Base-by-base conservation (phyloP, 2,888 invertebrate genomes). In the Apoda limacodes region DNA sequence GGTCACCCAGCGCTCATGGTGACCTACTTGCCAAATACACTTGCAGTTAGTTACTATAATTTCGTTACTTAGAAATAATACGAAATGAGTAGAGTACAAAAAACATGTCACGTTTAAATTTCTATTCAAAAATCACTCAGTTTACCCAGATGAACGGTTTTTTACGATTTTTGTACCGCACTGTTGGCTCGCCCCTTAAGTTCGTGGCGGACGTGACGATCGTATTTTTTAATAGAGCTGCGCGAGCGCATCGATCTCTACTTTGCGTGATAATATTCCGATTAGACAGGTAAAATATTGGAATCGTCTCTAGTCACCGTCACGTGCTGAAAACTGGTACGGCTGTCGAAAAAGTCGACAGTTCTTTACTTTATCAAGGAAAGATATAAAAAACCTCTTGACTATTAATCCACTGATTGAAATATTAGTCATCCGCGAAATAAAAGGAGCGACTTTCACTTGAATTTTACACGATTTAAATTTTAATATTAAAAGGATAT, bases 181-280 rank as follows among this genome's bases (percentile, higher is more conserved):
- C 57, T 52, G 55, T 58, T 58, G 57, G 57, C 62, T 58, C 59
- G 55, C 52, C 7, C 60, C 54, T 56, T 55, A 7, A 69, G 70
- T 71, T 75, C 66, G 70, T 67, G 64, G 60, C 48, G 56, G 60
- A 75, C 75, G 76, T 75, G 75, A 72, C 66, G 48, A 63, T 65
- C 51, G 52, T 59, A 65, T 67, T 55, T 56, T 65, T 62, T 59
- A 22, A 32, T 37, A 38, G 38, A 32, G 34, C 45, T 30, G 43
- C 48, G 48, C 46, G 46, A 52, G 55, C 48, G 56, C 53, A 51
- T 49, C 55, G 54, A 54, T 55, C 47, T n/a, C n/a, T 45, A 42
- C 45, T 49, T 44, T 6, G 45, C 65, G 60, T 64, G 65, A 70
- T 64, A 54, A 70, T 66, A 68, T 67, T 68, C 55, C 52, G 48